Conservation (phyloP, 2,797 vertebrate species). For the Galaxias olidus region DNA sequence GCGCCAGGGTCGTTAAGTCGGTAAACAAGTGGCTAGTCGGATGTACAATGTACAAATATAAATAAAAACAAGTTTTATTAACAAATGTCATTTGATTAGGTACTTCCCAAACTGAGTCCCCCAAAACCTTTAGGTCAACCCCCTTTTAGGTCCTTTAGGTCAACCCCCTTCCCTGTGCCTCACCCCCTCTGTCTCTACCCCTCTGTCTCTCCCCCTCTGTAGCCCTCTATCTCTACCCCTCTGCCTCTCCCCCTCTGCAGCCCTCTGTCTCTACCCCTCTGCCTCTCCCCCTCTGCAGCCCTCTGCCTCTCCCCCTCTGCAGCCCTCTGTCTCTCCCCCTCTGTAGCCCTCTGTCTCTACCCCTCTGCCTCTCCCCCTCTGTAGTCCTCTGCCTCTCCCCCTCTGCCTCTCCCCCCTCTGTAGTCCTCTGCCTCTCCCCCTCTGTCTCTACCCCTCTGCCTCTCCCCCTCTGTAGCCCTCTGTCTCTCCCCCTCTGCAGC, state of each 20-base stretch:
- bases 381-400: neutral
- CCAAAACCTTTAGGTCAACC: no score
- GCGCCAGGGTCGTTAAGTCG: no score
- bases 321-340: neutral
- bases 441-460: neutral
- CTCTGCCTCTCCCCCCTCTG: neutral
- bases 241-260: slow-evolving; percentile 11
- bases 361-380: neutral
- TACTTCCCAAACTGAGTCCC: no score
- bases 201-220: slow-evolving; percentile 27
- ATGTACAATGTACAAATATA: no score
- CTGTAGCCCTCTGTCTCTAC: slow-evolving; percentile 17
- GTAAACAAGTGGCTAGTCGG: no score
- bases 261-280: slow-evolving; percentile 13
- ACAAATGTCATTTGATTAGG: no score
- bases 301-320: neutral
- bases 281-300: neutral
- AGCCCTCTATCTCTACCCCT: no score
- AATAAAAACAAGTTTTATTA: no score
- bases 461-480: slow-evolving; percentile 17
- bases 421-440: slow-evolving; percentile 14
- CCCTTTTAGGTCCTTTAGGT: neutral
- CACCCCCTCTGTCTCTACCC: slow-evolving; percentile 23
- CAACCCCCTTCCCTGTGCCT: neutral
- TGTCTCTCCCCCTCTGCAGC: neutral